Evolutionary conservation across 2,113 vertebrate genomes (phyloP).

Genomic region (Ceyx melanurus): DNA sequence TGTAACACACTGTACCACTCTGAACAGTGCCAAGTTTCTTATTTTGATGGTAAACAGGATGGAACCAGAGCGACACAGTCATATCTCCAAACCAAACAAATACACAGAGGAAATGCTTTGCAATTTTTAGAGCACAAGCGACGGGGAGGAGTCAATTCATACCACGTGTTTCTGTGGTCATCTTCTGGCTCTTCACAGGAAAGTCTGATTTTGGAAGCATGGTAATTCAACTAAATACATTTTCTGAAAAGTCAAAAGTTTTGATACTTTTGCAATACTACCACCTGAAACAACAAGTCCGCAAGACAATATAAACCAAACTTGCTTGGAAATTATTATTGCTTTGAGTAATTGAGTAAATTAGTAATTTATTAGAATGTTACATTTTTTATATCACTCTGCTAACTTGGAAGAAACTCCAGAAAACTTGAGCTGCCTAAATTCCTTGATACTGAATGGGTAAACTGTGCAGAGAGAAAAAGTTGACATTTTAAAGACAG

Average conservation of each 20-base stretch:
- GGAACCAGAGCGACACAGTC: neutral
- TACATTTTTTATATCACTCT: neutral
- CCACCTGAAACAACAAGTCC: constrained; percentile 32
- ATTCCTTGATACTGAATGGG: neutral
- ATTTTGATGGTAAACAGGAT: neutral
- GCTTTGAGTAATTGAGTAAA: neutral
- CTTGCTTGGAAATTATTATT: neutral
- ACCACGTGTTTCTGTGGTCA: constrained; percentile 8
- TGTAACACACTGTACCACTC: neutral
- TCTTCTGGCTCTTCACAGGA: constrained; percentile 13
- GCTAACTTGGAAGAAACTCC: neutral
- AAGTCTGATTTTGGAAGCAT: constrained; percentile 29
- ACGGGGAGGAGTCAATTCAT: neutral
- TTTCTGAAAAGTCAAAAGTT: constrained; percentile 32
- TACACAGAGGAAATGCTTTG: neutral
- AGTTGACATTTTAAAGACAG: fast-evolving
- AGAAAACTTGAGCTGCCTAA: neutral
- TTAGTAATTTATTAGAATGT: neutral
- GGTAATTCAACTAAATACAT: constrained; percentile 18
- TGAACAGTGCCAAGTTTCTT: neutral
- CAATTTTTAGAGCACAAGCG: constrained; percentile 16
- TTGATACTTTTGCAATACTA: constrained; percentile 38
- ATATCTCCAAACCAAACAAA: neutral
- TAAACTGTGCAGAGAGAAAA: neutral
- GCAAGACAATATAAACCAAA: constrained; percentile 14